Evolutionary conservation across 2,888 invertebrate genomes (phyloP).

Genomic region (Eucera pruinosa): DNA sequence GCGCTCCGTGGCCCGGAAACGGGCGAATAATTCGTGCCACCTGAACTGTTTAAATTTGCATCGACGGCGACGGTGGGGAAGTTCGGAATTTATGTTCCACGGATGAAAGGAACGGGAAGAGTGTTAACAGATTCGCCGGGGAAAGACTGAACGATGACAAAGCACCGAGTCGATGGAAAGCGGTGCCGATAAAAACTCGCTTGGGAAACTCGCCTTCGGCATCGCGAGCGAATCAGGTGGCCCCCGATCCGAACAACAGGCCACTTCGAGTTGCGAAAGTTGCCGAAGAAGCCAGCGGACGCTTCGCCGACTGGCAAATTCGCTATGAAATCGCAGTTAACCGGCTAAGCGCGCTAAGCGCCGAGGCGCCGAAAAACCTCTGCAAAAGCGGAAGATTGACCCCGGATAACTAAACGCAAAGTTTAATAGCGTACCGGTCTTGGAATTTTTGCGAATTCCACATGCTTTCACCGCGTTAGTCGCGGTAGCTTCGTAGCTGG

Average conservation of each 20-base stretch:
- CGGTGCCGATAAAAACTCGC: conserved; percentile 51
- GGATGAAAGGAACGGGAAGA: not conserved
- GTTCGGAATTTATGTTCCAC: conserved; percentile 31
- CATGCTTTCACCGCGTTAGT: too few relatives aligned
- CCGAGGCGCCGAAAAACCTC: too few relatives aligned
- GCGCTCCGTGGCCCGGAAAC: too few relatives aligned
- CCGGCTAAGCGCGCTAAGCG: conserved; percentile 2
- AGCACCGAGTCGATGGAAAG: conserved; percentile 41
- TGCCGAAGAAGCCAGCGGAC: conserved; percentile 12
- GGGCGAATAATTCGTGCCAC: not conserved
- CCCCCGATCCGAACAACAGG: conserved; percentile 7
- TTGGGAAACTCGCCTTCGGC: conserved; percentile 44
- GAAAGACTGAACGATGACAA: conserved; percentile 39
- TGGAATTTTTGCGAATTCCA: too few relatives aligned
- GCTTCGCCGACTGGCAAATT: too few relatives aligned
- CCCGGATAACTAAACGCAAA: too few relatives aligned
- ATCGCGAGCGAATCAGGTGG: conserved; percentile 44
- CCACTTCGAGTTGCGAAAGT: conserved; percentile 33
- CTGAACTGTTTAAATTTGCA: conserved; percentile 35
- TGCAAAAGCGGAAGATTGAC: too few relatives aligned
- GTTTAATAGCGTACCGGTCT: too few relatives aligned
- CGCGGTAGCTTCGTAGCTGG: too few relatives aligned
- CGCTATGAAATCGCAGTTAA: not conserved
- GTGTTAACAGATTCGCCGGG: conserved; percentile 42
- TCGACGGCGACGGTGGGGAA: conserved; percentile 11